Percentiles rank a stretch among this genome's conserved stretches.
Evolutionary conservation across 2,797 vertebrate genomes (phyloP).

Genomic region (Trematomus bernacchii): DNA sequence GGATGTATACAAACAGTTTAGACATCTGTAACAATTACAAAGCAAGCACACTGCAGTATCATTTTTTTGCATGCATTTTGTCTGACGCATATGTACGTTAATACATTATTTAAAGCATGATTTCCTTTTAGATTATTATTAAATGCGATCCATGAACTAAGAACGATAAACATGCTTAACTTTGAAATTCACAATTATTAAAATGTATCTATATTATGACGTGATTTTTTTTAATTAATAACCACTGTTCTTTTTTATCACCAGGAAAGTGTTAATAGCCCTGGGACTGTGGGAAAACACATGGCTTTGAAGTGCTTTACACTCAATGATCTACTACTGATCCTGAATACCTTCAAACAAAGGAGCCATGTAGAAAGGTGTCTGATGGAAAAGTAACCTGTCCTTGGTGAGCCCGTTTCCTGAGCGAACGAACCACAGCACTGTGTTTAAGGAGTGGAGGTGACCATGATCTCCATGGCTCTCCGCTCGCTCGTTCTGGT

Average conservation of each 20-base stretch:
- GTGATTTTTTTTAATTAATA: neutral
- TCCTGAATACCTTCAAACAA: neutral
- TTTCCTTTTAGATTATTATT: neutral
- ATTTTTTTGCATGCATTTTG: neutral
- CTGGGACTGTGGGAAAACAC: conserved; percentile 3
- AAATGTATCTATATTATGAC: neutral
- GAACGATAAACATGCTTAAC: neutral
- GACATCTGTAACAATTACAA: neutral
- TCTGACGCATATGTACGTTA: neutral
- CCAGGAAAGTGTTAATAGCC: conserved; percentile 35
- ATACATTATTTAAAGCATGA: neutral
- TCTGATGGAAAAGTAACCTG: conserved; percentile 31
- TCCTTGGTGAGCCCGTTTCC: conserved; percentile 9
- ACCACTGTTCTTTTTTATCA: conserved; percentile 26
- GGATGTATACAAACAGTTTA: neutral
- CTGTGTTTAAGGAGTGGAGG: conserved; percentile 12
- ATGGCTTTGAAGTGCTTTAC: conserved; percentile 30
- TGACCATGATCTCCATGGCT: conserved; percentile 74
- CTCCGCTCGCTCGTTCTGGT: conserved; percentile 83
- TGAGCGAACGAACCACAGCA: conserved; percentile 11
- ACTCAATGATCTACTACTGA: conserved; percentile 20
- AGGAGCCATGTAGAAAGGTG: neutral
- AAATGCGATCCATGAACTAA: too few relatives aligned
- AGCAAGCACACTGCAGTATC: neutral
- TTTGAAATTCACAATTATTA: neutral